These are phyloP conservation scores for Hipposideros larvatus DNA, from an alignment of 2,797 vertebrate species.

Conservation along the genomic window DNA sequence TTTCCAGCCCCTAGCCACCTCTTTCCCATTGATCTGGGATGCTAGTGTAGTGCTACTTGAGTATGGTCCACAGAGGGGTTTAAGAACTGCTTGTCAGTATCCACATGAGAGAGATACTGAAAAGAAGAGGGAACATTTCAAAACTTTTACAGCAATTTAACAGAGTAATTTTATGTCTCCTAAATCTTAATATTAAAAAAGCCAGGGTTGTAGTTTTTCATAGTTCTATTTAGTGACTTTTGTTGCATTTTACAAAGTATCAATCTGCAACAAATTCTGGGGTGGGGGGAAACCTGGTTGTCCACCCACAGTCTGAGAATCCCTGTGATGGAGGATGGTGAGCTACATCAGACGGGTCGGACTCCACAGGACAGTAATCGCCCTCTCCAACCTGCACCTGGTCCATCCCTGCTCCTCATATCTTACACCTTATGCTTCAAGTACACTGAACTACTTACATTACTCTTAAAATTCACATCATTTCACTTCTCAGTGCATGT, in stretches of 20 bases:
- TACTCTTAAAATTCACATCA: neutral
- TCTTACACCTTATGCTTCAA: neutral
- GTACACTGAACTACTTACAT: neutral
- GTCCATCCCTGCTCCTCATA: neutral
- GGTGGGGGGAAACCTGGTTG: neutral
- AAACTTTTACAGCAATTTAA: neutral
- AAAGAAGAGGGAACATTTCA: neutral
- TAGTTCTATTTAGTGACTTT: neutral
- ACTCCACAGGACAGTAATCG: neutral
- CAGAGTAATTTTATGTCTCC: neutral
- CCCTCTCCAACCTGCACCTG: neutral
- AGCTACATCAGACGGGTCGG: accelerated
- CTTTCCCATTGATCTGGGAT: neutral
- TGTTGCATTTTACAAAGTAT: neutral
- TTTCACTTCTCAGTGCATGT: neutral
- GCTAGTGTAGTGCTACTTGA: neutral
- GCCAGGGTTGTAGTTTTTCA: neutral
- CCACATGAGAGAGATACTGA: neutral
- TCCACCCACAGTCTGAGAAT: neutral
- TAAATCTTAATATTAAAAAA: neutral
- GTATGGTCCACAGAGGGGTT: neutral
- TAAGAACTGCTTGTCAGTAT: neutral
- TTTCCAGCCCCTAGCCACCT: neutral
- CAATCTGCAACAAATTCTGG: neutral
- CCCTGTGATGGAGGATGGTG: too few relatives aligned